Evolutionary conservation across 2,888 invertebrate species (phyloP), one percentile per base, ranked within the genome.

Genomic region (Harpalus rufipes): DNA sequence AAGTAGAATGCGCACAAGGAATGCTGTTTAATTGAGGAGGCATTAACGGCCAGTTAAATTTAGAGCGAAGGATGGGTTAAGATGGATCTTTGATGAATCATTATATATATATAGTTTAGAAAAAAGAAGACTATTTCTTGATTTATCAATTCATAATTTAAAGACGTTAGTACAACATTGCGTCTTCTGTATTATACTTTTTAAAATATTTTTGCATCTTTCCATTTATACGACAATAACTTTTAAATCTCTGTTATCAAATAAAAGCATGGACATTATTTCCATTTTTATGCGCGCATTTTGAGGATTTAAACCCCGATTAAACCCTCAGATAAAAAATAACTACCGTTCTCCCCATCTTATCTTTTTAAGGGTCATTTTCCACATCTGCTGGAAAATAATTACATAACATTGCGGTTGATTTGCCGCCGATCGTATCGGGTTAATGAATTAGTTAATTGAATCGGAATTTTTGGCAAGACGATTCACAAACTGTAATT

Each of bases 391-490:
- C 3, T 63, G 18, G 21, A 21, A 32, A 68, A 68, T 68, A 68
- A 68, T 68, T 68, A 68, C 68, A 63, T 39, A 68, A 68, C 68
- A 68, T 39, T 14, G 68, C 68, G 68, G 39, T 68, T 68, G 18
- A 18, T 7, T 32, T 12, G 68, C n/a, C 5, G 68, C n/a, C 12
- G 58, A 78, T 58, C 7, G 14, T 78, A 78, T 78, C 78, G 41
- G 41, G 18, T 56, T 58, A 78, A 78, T 78, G 56, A 78, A 58
- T 78, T 78, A 78, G 78, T 58, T 78, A 78, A 78, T 78, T 78
- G 78, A 78, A 78, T 58, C 14, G 32, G 10, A 16, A 78, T 78
- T 78, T 78, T 58, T 58, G 78, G 56, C 12, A 44, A 74, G 14
- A 39, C 74, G 14, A 58, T 78, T 78, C 58, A 14, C 56, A 58